Conservation (phyloP, 23 tunicate genomes). For the Diplosoma virens region DNA sequence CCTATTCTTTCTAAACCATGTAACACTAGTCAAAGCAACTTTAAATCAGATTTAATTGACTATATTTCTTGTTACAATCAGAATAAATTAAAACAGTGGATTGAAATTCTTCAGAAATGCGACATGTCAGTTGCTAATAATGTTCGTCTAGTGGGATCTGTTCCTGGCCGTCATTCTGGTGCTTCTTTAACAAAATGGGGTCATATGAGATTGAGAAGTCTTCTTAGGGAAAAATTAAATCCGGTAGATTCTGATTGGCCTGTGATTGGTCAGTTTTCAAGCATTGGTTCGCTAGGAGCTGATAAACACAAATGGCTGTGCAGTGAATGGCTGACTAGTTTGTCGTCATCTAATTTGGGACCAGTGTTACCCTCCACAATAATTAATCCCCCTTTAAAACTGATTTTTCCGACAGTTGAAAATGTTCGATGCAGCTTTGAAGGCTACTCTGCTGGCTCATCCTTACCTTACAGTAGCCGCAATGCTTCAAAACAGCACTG, state of each 20-base stretch:
- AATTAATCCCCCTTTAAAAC: slow-evolving; percentile 52
- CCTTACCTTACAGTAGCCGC: slow-evolving; percentile 64
- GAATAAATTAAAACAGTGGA: slow-evolving; percentile 42
- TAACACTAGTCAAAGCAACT: background rate
- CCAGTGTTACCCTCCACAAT: background rate
- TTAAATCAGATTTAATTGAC: slow-evolving; percentile 49
- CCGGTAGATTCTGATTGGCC: slow-evolving; percentile 64
- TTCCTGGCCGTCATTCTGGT: slow-evolving; percentile 76
- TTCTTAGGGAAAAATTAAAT: slow-evolving; percentile 25
- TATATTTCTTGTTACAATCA: slow-evolving; percentile 60
- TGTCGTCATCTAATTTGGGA: slow-evolving; percentile 37
- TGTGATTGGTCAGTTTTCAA: slow-evolving; percentile 92
- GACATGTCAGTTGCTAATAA: slow-evolving; percentile 58
- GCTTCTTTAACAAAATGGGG: slow-evolving; percentile 60
- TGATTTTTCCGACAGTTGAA: slow-evolving; percentile 84
- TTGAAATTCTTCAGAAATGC: slow-evolving; percentile 43
- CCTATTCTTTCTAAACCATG: background rate
- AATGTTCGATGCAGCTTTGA: slow-evolving; percentile 83
- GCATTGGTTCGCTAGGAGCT: slow-evolving; percentile 82
- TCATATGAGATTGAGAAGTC: slow-evolving; percentile 58
- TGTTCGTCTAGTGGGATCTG: slow-evolving; percentile 63
- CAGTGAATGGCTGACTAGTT: slow-evolving; percentile 68
- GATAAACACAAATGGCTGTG: slow-evolving; percentile 80
- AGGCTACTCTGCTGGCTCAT: slow-evolving; percentile 92
- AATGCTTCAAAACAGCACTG: slow-evolving; percentile 68